A percentile compares a stretch with the other conserved stretches of the same genome.
Evolutionary conservation across 2,113 vertebrate species (phyloP).

Genomic region (Hyperopisus bebe): DNA sequence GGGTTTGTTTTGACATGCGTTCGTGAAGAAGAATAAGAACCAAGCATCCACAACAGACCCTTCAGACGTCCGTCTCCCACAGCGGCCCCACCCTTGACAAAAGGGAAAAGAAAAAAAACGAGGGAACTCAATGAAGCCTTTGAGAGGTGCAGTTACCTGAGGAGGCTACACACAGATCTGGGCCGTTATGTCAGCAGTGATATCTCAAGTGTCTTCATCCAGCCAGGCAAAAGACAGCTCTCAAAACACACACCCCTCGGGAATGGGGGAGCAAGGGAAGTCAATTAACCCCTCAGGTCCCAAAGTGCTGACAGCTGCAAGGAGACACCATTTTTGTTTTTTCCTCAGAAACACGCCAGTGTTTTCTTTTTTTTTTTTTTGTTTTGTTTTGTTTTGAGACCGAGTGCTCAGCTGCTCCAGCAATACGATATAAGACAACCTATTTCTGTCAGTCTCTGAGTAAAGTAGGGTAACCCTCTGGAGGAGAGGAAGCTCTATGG

Average conservation of each 20-base stretch:
- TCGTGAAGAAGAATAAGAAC: slow-evolving; percentile 76
- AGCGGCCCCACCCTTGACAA: slow-evolving; percentile 40
- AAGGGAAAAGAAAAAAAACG: slow-evolving; percentile 66
- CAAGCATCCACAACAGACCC: slow-evolving; percentile 60
- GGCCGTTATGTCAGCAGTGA: slow-evolving; percentile 56
- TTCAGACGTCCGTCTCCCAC: slow-evolving; percentile 54
- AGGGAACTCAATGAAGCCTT: slow-evolving; percentile 72
- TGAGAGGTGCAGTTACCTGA: slow-evolving; percentile 75
- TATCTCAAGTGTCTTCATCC: slow-evolving; percentile 66
- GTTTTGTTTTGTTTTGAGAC: slow-evolving; percentile 51
- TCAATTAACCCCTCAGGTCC: slow-evolving; percentile 64
- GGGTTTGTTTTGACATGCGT: slow-evolving; percentile 74
- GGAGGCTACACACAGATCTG: slow-evolving; percentile 47
- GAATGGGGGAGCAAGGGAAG: slow-evolving; percentile 68
- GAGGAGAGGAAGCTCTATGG: slow-evolving; percentile 53
- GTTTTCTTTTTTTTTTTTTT: slow-evolving; percentile 42
- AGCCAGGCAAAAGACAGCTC: slow-evolving; percentile 70
- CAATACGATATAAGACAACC: slow-evolving; percentile 59
- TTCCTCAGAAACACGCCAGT: neutral
- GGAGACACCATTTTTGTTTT: slow-evolving; percentile 54
- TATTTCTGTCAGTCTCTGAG: slow-evolving; percentile 70
- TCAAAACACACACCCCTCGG: slow-evolving; percentile 66
- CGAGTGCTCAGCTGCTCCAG: slow-evolving; percentile 60
- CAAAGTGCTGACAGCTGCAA: slow-evolving; percentile 57
- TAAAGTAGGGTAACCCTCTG: slow-evolving; percentile 66